Evolutionary conservation across 2,797 vertebrate genomes (phyloP).

Genomic region (Sphenopsis melanotis): DNA sequence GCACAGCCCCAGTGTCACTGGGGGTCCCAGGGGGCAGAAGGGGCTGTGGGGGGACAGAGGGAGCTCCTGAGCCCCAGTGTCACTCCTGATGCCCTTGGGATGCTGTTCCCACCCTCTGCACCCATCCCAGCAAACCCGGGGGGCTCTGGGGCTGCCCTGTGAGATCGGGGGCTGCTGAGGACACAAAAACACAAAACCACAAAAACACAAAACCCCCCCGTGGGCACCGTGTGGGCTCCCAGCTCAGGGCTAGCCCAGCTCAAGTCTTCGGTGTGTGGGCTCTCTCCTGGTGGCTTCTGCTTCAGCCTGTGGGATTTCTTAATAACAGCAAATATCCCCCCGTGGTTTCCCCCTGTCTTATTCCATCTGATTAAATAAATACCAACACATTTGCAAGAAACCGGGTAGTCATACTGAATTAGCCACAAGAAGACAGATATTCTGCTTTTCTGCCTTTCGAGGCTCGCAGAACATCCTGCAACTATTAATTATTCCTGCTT

Average conservation of each 20-base stretch:
- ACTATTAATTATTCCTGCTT: neutral
- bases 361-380: constrained; percentile 48
- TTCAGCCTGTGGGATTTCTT: neutral
- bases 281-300: neutral
- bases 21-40: neutral
- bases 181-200: neutral
- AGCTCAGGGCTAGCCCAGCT: neutral
- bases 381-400: constrained; percentile 8
- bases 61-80: fast-evolving
- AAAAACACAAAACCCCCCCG: too few species aligned
- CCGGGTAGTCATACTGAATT: neutral
- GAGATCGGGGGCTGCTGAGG: neutral
- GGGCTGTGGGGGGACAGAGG: fast-evolving
- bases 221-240: neutral
- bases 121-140: neutral
- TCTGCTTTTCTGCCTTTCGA: neutral
- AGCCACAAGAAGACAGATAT: neutral
- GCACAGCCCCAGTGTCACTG: fast-evolving
- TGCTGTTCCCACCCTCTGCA: neutral
- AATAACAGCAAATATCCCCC: neutral
- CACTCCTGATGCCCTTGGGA: neutral
- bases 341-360: neutral
- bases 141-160: neutral
- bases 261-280: fast-evolving
- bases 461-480: neutral